Base-by-base conservation (phyloP, 2,888 invertebrate species). In the Cordilura impudica region DNA sequence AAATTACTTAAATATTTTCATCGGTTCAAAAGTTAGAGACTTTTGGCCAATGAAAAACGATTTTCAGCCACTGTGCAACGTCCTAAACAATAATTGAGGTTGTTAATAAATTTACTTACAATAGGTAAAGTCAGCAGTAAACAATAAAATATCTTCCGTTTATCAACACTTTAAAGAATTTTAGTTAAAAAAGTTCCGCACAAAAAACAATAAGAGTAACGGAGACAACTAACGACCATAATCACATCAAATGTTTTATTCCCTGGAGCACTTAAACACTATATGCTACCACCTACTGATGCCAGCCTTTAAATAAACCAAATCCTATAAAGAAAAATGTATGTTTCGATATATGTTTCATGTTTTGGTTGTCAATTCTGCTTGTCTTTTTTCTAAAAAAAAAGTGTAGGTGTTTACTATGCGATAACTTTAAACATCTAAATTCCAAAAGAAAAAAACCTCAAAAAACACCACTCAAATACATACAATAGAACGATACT, bases 361-460 rank as follows among this genome's bases (percentile, higher is more conserved):
- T 7, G 3, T 21, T 39, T 35, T 21, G 8, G 10, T 8, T 56
- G 14, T 56, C 35, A 31, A 54, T 18, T 7, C 18, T 56, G 7
- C 10, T 19, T 12, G 10, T 10, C 3, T 35, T 56, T 56, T 19
- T 35, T n/a, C 7, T 19, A 35, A n/a, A 5, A 39, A 43, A 45
- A 43, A 60, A 45, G 2, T 14, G 26, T 16, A 60, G 43, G 60
- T 60, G 60, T 60, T 60, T 60, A 60, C 43, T 43, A 60, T 43
- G 43, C 43, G 60, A 60, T 60, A 60, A 60, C 43, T 60, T 60
- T 45, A 43, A 60, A 43, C 60, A 60, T 29, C 35, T 39, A 39
- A 58, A n/a, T n/a, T n/a, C n/a, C n/a, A n/a, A n/a, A n/a, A n/a
- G n/a, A n/a, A n/a, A 58, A 56, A 29, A 35, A 6, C 21, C 35